phyloP scores from a whole-genome alignment of 2,113 vertebrate species.

The Onychostruthus taczanowskii region DNA sequence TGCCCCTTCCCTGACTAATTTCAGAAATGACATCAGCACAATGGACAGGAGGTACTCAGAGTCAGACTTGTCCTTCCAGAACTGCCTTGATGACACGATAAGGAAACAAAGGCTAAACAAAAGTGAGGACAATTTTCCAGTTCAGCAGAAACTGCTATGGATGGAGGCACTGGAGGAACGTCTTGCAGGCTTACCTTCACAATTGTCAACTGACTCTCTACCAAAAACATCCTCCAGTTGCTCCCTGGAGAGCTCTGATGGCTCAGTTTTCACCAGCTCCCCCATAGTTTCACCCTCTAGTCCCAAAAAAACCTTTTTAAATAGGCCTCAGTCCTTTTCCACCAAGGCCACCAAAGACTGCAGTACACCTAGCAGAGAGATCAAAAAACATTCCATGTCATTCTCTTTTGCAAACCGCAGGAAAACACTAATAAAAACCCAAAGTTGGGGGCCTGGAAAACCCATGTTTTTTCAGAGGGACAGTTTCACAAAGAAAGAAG shows the following conservation, averaged over 20 bases:
- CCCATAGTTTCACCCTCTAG: slow-evolving; percentile 81
- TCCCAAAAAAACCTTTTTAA: slow-evolving; percentile 65
- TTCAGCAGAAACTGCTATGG: slow-evolving; percentile 7
- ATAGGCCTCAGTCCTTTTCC: slow-evolving; percentile 68
- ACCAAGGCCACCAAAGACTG: slow-evolving; percentile 57
- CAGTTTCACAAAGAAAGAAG: slow-evolving; percentile 76
- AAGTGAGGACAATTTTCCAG: slow-evolving; percentile 83
- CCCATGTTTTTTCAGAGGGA: slow-evolving; percentile 50
- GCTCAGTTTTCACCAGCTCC: slow-evolving; percentile 83
- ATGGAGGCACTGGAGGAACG: slow-evolving; percentile 73
- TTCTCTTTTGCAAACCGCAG: slow-evolving; percentile 74
- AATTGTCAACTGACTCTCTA: slow-evolving; percentile 36
- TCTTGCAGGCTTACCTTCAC: slow-evolving; percentile 62
- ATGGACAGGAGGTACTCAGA: slow-evolving; percentile 87
- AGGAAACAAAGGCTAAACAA: slow-evolving; percentile 74
- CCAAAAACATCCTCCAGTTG: slow-evolving; percentile 75
- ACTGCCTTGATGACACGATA: slow-evolving; percentile 13
- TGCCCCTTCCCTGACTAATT: slow-evolving; percentile 47
- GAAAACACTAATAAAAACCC: slow-evolving; percentile 73
- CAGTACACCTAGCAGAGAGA: slow-evolving; percentile 52
- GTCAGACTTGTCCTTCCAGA: slow-evolving; percentile 74
- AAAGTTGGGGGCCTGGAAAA: slow-evolving; percentile 69
- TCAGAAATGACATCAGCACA: slow-evolving; percentile 42
- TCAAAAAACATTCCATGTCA: slow-evolving; percentile 81
- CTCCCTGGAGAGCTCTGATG: slow-evolving; percentile 82